These are phyloP conservation scores for Saccostrea echinata DNA, from an alignment of 1,140 invertebrate species.

Conservation along the genomic window DNA sequence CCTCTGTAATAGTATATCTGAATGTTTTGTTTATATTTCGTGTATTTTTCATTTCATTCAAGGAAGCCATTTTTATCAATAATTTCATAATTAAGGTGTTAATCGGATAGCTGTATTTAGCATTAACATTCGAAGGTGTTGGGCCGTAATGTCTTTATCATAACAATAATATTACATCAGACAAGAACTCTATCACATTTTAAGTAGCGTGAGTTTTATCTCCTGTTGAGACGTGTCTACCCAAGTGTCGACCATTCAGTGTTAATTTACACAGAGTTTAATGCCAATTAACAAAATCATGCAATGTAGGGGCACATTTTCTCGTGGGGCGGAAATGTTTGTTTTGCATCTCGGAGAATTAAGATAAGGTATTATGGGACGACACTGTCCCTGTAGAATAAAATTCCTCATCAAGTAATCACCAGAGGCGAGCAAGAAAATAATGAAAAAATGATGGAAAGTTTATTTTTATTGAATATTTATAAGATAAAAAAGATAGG, in stretches of 20 bases:
- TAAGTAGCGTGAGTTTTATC: background rate
- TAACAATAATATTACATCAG: too few relatives aligned
- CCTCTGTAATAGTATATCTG: too few relatives aligned
- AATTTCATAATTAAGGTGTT: too few relatives aligned
- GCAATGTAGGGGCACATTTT: background rate
- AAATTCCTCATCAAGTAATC: conserved; percentile 9
- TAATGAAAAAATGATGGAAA: conserved; percentile 26
- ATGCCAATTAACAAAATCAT: background rate
- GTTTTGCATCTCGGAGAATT: background rate
- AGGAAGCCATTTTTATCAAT: too few relatives aligned
- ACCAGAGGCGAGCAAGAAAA: conserved; percentile 19
- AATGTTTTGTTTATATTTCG: too few relatives aligned
- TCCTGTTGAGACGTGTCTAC: background rate
- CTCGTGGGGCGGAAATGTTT: background rate
- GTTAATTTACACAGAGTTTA: background rate
- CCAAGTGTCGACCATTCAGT: background rate
- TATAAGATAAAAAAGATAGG: conserved; percentile 9
- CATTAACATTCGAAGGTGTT: too few relatives aligned
- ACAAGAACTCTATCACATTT: too few relatives aligned
- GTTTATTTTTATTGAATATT: conserved; percentile 33
- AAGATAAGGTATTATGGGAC: background rate
- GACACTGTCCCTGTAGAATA: background rate
- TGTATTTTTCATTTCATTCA: too few relatives aligned
- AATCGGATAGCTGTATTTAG: too few relatives aligned
- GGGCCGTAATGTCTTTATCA: too few relatives aligned